These are phyloP conservation scores for Halcyon senegalensis DNA, from an alignment of 2,113 vertebrate genomes.

Conservation along the genomic window DNA sequence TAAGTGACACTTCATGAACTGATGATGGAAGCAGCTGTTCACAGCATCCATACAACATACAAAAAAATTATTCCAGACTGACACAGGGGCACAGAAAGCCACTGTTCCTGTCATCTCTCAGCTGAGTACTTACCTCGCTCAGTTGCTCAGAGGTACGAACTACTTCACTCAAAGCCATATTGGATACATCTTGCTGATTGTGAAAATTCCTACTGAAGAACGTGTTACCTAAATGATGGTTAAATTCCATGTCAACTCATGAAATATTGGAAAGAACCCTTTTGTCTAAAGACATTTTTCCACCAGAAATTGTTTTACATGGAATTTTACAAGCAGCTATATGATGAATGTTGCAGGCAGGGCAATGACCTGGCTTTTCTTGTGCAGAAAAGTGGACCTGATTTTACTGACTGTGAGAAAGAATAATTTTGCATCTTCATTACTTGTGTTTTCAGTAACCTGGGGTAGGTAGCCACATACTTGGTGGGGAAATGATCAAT, in stretches of 20 bases:
- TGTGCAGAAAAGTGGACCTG: neutral
- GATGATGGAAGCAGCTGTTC: neutral
- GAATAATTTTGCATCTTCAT: neutral
- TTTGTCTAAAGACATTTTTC: neutral
- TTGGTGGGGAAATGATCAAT: no score
- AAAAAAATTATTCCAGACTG: neutral
- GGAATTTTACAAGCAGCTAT: neutral
- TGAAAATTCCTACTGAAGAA: neutral
- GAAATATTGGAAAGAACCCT: neutral
- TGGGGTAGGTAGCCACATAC: no score
- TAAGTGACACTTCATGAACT: neutral
- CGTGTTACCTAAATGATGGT: neutral
- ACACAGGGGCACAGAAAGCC: neutral
- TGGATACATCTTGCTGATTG: neutral
- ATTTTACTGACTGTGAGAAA: neutral
- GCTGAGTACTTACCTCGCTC: neutral
- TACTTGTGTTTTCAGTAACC: neutral
- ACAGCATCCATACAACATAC: neutral
- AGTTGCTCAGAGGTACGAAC: neutral
- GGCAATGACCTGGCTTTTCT: neutral
- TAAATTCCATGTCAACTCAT: neutral
- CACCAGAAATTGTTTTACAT: neutral
- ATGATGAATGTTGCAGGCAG: neutral
- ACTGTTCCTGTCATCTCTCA: neutral
- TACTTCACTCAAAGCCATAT: neutral